These are phyloP conservation scores for Actinernus sp. DNA, from an alignment of 92 coral and sea anemone species.

Conservation along the genomic window DNA sequence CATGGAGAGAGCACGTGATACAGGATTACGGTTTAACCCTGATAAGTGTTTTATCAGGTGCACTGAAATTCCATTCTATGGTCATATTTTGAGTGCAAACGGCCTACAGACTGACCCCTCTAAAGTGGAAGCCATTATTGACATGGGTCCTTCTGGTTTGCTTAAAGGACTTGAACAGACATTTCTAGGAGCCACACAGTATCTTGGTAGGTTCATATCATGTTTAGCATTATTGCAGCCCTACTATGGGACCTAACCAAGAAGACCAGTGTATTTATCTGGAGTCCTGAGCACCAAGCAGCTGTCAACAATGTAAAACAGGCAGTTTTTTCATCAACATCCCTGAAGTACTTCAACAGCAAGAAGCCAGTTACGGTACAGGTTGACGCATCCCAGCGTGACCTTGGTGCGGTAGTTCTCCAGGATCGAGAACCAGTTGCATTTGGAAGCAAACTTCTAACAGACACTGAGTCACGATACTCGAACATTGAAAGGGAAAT, in stretches of 20 bases:
- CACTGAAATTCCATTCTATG: slow-evolving; percentile 1
- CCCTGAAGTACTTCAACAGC: background rate
- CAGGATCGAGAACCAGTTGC: too few relatives aligned
- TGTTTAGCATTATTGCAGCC: background rate
- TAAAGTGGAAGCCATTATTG: slow-evolving; percentile 1
- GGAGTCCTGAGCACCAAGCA: slow-evolving; percentile 7
- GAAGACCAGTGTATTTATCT: slow-evolving; percentile 5
- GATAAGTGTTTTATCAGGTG: slow-evolving; percentile 44
- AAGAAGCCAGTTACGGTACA: too few relatives aligned
- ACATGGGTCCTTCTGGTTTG: slow-evolving; percentile 2
- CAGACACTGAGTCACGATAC: background rate
- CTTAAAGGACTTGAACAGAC: background rate
- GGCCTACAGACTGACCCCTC: slow-evolving; percentile 1
- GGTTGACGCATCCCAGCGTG: background rate
- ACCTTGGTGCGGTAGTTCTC: too few relatives aligned
- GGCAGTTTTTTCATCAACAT: background rate
- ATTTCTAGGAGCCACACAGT: slow-evolving; percentile 7
- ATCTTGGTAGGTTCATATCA: slow-evolving; percentile 5
- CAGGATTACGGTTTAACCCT: too few relatives aligned
- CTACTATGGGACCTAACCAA: background rate
- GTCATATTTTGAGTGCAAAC: background rate
- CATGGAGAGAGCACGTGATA: slow-evolving; percentile 54
- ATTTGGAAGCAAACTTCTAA: background rate
- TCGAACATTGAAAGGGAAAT: too few relatives aligned
- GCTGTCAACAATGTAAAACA: slow-evolving; percentile 1